Conservation (phyloP, 2,113 vertebrate genomes). For the Cisticola juncidis region DNA sequence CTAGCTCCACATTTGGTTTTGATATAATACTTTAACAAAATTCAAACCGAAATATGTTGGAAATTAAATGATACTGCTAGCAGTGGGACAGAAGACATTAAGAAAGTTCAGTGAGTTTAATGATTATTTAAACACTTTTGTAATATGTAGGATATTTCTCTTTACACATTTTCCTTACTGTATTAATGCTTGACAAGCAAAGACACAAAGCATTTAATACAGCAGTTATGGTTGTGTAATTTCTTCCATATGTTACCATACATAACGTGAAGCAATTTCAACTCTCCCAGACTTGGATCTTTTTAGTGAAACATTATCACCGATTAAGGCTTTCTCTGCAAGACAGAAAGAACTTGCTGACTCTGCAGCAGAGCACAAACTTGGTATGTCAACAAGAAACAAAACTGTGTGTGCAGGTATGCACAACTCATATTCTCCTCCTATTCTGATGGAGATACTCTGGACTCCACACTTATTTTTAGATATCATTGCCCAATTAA, state of each 20-base stretch:
- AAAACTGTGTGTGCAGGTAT: not conserved
- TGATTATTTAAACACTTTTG: not conserved
- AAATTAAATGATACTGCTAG: not conserved
- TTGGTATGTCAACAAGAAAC: conserved; percentile 23
- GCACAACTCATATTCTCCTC: not conserved
- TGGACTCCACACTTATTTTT: not conserved
- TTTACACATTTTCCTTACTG: conserved; percentile 15
- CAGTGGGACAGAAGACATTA: conserved; percentile 15
- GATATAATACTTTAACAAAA: not conserved
- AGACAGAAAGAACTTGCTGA: conserved; percentile 63
- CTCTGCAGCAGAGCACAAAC: conserved; percentile 47
- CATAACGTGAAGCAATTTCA: conserved; percentile 35
- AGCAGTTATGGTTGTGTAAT: conserved; percentile 7
- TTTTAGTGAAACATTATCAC: conserved; percentile 67
- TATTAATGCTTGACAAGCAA: conserved; percentile 63
- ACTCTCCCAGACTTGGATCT: conserved; percentile 47
- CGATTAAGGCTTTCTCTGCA: conserved; percentile 53
- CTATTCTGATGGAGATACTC: not conserved
- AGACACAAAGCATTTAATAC: conserved; percentile 21
- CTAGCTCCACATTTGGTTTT: conserved; percentile 25
- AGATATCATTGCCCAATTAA: conserved; percentile 37
- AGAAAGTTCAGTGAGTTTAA: conserved; percentile 30
- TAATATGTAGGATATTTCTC: conserved; percentile 29
- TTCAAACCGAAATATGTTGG: not conserved
- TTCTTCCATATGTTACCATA: conserved; percentile 60